A percentile compares a stretch with the other conserved stretches of the same genome.
These are phyloP conservation scores for Opisthograptis luteolata DNA, from an alignment of 2,888 invertebrate genomes.

Conservation along the genomic window DNA sequence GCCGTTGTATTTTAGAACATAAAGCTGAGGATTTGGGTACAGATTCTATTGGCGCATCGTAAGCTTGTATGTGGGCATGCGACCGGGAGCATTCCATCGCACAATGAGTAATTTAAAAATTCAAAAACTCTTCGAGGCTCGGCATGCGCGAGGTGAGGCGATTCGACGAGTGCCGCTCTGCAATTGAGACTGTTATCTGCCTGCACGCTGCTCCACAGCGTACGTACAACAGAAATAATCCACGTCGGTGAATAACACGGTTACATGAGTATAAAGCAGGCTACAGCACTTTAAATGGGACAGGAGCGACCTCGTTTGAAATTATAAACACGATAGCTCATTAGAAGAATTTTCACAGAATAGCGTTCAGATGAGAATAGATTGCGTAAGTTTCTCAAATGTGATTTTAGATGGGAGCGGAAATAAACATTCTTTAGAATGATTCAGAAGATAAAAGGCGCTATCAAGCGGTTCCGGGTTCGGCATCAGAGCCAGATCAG, in stretches of 20 bases:
- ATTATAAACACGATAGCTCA: slow-evolving; percentile 48
- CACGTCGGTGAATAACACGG: slow-evolving; percentile 61
- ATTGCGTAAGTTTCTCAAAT: slow-evolving; percentile 54
- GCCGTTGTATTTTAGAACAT: slow-evolving; percentile 64
- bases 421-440: slow-evolving; percentile 32
- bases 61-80: slow-evolving; percentile 53
- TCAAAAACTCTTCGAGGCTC: slow-evolving; percentile 83
- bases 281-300: slow-evolving; percentile 43
- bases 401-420: slow-evolving; percentile 59
- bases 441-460: slow-evolving; percentile 15
- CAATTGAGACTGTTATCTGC: slow-evolving; percentile 81
- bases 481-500: slow-evolving; percentile 41
- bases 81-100: slow-evolving; percentile 78
- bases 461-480: slow-evolving; percentile 33
- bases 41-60: slow-evolving; percentile 60
- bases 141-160: slow-evolving; percentile 72
- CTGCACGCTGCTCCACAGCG: slow-evolving; percentile 59
- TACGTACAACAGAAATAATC: slow-evolving; percentile 53
- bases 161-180: slow-evolving; percentile 73
- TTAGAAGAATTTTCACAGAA: slow-evolving; percentile 39
- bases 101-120: slow-evolving; percentile 86
- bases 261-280: slow-evolving; percentile 56
- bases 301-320: slow-evolving; percentile 51
- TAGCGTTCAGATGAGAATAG: slow-evolving; percentile 38
- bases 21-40: slow-evolving; percentile 63